Percentiles rank a stretch among this genome's conserved stretches.
Conservation (phyloP, 2,888 invertebrate species). For the Rhagonycha lutea region DNA sequence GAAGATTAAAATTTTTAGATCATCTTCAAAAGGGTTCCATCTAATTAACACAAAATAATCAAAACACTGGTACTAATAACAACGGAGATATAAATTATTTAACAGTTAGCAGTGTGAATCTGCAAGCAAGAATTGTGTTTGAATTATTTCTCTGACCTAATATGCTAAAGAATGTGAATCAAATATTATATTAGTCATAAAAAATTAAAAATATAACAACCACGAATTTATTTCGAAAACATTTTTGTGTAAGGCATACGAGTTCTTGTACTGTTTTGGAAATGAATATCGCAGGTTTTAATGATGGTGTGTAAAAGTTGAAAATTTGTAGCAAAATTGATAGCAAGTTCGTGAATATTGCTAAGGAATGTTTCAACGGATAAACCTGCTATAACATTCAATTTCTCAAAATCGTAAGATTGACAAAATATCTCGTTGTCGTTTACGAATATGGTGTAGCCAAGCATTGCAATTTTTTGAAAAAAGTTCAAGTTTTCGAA, state of each 20-base stretch:
- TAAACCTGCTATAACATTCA: neutral
- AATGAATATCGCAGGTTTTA: neutral
- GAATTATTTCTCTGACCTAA: neutral
- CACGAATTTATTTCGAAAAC: neutral
- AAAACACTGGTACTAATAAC: no score
- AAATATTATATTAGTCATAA: neutral
- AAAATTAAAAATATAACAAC: neutral
- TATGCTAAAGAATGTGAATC: neutral
- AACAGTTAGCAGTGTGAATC: no score
- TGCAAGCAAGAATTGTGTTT: neutral
- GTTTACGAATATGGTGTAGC: neutral
- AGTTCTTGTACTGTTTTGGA: neutral
- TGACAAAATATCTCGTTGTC: neutral
- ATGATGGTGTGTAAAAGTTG: neutral
- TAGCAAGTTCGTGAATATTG: neutral
- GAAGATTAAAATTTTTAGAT: no score
- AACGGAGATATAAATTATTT: no score
- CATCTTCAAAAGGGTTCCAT: no score
- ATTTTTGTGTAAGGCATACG: conserved; percentile 6
- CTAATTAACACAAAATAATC: no score
- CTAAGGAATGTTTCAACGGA: neutral
- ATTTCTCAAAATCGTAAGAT: neutral
- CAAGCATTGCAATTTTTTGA: neutral
- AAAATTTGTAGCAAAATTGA: conserved; percentile 5
- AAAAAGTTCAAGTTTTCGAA: neutral